A percentile compares a stretch with the other conserved stretches of the same genome.
These are phyloP conservation scores for Ligdia adustata DNA, from an alignment of 2,888 invertebrate species.

Conservation along the genomic window DNA sequence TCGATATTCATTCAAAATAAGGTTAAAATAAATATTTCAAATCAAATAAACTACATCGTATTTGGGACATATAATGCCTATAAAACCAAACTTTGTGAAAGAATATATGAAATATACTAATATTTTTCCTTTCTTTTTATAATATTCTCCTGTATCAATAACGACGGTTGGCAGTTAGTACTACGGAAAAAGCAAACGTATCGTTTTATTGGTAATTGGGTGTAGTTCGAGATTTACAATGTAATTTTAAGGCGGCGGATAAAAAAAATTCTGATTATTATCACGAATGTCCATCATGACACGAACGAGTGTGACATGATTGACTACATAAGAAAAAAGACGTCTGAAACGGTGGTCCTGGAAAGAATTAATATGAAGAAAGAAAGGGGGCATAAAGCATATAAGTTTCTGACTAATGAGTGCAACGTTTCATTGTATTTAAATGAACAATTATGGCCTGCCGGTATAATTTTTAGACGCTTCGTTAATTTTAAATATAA, in stretches of 20 bases:
- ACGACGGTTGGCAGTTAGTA: too few relatives aligned
- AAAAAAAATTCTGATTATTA: conserved; percentile 1
- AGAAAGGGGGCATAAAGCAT: neutral
- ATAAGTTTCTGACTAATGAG: neutral
- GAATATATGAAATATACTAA: too few relatives aligned
- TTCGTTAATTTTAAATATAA: neutral
- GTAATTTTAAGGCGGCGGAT: conserved; percentile 3
- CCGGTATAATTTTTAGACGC: neutral
- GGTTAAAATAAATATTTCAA: too few relatives aligned
- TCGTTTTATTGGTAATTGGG: too few relatives aligned
- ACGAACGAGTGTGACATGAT: neutral
- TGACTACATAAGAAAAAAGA: neutral
- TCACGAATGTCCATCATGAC: neutral
- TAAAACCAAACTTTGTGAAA: too few relatives aligned
- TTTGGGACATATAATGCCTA: too few relatives aligned
- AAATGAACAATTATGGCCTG: neutral
- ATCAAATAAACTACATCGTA: too few relatives aligned
- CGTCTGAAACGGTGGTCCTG: neutral
- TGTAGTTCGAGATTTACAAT: too few relatives aligned
- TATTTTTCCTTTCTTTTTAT: too few relatives aligned
- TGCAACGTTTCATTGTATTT: neutral
- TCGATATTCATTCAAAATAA: too few relatives aligned
- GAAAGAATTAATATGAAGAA: neutral
- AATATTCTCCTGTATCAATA: too few relatives aligned
- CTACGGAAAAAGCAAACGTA: too few relatives aligned